Evolutionary conservation across 2,797 vertebrate species (phyloP), one percentile per base, ranked within the genome.

Genomic region (Scleropages formosus): DNA sequence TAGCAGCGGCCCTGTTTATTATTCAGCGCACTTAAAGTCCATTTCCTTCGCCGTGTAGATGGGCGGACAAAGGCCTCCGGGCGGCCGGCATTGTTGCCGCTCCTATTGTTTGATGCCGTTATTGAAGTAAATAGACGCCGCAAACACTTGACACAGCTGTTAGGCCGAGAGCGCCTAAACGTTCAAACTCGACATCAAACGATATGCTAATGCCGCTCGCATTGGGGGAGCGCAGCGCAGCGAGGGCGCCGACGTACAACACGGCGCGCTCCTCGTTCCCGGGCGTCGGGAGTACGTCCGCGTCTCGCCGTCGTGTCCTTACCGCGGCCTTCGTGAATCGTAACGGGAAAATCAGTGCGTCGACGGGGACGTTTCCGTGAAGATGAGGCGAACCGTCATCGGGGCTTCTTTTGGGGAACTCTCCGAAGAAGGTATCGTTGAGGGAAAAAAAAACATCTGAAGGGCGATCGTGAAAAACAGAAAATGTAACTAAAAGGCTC

Each of bases 181-280:
- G 88, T 89, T 88, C 85, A 88, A 91, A 91, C 90, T 87, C 83
- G 39, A 92, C 89, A 93, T 92, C 89, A 92, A 93, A 92, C 86
- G 73, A 84, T 90, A 91, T 92, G 91, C 88, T 90, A 92, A 93
- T 91, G 84, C 87, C 81, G 84, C 89, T 72, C 90, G 87, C 89
- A 89, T 91, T 90, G 91, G 88, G 85, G 87, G 87, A 87, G 83
- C 79, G 80, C 81, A 39, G 78, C 44, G 75, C 77, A 3, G 85
- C 78, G 83, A 82, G 80, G 82, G 81, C 85, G 68, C 69, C 64
- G 62, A 12, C 31, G 24, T 59, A 49, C 59, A n/a, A 59, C 53
- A 47, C 53, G 24, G 49, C 9, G 56, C 44, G 27, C n/a, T 68
- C 47, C 26, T n/a, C 27, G 18, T 39, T 56, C 26, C 60, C 62